Percentiles rank a stretch among this genome's conserved stretches.
These are phyloP conservation scores for Polietes domitor DNA, from an alignment of 2,888 invertebrate genomes.

Conservation along the genomic window DNA sequence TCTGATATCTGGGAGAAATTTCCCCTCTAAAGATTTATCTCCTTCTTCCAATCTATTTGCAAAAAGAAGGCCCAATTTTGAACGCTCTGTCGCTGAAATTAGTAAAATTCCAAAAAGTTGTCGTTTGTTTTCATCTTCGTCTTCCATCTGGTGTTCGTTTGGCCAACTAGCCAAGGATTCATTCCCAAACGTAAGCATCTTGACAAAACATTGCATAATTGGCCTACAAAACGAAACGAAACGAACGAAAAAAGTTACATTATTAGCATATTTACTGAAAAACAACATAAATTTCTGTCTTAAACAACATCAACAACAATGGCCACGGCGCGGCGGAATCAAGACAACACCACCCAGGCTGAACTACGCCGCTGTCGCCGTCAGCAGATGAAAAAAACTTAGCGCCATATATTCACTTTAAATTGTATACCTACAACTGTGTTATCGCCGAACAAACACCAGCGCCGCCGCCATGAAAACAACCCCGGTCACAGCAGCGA, in stretches of 20 bases:
- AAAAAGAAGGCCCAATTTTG: too few species aligned
- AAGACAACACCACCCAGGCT: neutral
- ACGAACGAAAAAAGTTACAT: constrained; percentile 10
- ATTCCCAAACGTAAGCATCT: neutral
- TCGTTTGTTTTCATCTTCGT: neutral
- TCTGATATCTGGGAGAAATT: too few species aligned
- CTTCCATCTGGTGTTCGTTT: neutral
- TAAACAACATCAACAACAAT: constrained; percentile 12
- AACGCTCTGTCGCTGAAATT: too few species aligned
- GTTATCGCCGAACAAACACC: constrained; percentile 40
- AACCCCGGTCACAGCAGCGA: neutral
- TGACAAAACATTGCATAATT: constrained; percentile 32
- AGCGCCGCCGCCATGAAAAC: neutral
- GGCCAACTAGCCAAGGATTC: neutral
- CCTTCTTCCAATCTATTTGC: too few species aligned
- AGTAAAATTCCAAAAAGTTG: neutral
- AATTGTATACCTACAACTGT: constrained; percentile 56
- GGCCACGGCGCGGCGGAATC: neutral
- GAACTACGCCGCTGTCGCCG: neutral
- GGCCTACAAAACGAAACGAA: constrained; percentile 7
- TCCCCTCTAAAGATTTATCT: too few species aligned
- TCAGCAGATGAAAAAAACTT: too few species aligned
- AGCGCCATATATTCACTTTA: constrained; percentile 43
- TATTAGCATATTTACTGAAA: constrained; percentile 52
- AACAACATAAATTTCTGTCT: constrained; percentile 45